Base-by-base conservation (phyloP, 2,113 vertebrate genomes). In the Platichthys flesus region DNA sequence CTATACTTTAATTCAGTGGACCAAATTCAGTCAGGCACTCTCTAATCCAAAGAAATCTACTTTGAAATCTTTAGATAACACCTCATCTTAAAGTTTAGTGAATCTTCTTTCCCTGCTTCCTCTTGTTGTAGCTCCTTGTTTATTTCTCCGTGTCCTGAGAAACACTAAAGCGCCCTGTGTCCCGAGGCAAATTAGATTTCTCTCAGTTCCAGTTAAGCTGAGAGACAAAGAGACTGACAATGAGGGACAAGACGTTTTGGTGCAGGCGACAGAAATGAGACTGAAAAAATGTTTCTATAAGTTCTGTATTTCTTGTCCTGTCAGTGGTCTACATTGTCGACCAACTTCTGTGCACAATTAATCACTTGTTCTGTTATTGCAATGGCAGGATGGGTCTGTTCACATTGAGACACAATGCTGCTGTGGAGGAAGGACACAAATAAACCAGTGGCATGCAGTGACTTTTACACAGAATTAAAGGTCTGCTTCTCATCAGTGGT, bases 151-250 rank as follows among this genome's bases (percentile, higher is more conserved):
- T 16, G 6, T 3, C 0, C 14, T 51, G 20, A 35, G 49, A 59
- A 71, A 55, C 67, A n/a, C 16, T 40, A 49, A 61, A 78, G 23
- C 26, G 47, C 31, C 42, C 20, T 21, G 21, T 28, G 18, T 75
- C 70, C 83, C 24, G 20, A 78, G 71, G 20, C 42, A 81, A 81
- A 73, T 85, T 74, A 67, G 74, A 79, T 81, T 85, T 76, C 26
- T 65, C 24, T 86, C 77, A 71, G 45, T 81, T 42, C 31, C 9
- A 69, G 74, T 67, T 65, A 70, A 81, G 71, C 51, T n/a, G 4
- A 20, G n/a, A 20, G n/a, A 58, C 35, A 13, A 65, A 61, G 60
- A 73, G 51, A 66, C 51, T 21, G 58, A 59, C 51, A 63, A 12
- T 45, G 42, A 61, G 74, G 62, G 78, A 68, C 28, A 54, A 18